These are phyloP conservation scores for Drosophila anomelani DNA, from an alignment of 2,888 invertebrate species.

Conservation along the genomic window DNA sequence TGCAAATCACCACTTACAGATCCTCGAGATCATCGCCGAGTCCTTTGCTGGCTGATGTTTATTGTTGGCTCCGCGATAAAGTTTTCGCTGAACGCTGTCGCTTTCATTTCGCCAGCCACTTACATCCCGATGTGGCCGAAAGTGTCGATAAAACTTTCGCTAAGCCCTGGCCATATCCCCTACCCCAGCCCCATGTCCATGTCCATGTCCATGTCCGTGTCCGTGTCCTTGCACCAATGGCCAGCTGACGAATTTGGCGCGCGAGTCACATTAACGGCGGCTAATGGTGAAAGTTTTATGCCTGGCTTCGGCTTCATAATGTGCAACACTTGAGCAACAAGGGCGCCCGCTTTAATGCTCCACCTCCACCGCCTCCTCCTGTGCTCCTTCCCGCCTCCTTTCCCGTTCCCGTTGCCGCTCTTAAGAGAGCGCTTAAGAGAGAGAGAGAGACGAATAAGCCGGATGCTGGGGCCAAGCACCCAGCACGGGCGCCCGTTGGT, in stretches of 20 bases:
- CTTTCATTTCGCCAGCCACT: conserved; percentile 19
- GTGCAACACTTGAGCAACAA: conserved; percentile 70
- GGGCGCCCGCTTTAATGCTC: conserved; percentile 53
- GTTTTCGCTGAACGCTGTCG: neutral
- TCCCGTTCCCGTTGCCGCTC: neutral
- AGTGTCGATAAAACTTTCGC: conserved; percentile 53
- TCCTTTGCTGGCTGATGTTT: conserved; percentile 3
- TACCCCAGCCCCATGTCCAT: too few species aligned
- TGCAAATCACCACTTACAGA: conserved; percentile 10
- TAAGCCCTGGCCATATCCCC: conserved; percentile 32
- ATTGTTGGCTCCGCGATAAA: neutral
- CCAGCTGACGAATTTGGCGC: conserved; percentile 73
- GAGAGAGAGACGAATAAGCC: neutral
- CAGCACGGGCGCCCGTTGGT: conserved; percentile 32
- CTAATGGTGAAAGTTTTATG: conserved; percentile 77
- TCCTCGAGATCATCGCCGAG: conserved; percentile 27
- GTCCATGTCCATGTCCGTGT: neutral
- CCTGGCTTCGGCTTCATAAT: conserved; percentile 66
- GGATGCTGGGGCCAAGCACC: conserved; percentile 18
- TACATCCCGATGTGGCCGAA: conserved; percentile 34
- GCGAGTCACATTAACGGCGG: conserved; percentile 71
- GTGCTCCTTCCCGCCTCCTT: neutral
- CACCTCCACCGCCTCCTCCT: neutral
- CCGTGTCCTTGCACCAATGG: conserved; percentile 62
- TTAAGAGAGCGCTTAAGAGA: conserved; percentile 38